phyloP scores from a whole-genome alignment of 2,797 vertebrate species.

The Falco rusticolus region DNA sequence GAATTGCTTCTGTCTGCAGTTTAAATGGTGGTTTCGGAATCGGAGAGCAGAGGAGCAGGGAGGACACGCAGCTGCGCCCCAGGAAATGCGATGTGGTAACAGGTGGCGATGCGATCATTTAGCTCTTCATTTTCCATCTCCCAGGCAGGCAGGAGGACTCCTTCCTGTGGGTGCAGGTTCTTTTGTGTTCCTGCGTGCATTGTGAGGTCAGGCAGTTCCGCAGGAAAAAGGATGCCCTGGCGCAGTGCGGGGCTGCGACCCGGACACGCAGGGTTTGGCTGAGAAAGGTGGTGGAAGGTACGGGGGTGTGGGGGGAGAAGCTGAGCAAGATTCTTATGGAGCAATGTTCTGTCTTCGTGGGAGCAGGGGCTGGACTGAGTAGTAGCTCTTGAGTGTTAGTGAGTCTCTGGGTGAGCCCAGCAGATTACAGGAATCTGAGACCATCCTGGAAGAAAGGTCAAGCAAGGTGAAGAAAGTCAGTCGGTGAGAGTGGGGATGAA shows the following conservation, averaged over 20 bases:
- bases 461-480: not conserved
- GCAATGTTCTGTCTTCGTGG: rapidly evolving
- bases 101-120: not conserved
- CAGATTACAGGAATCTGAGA: not conserved
- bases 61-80: not conserved
- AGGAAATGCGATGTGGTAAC: not conserved
- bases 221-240: not conserved
- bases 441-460: not conserved
- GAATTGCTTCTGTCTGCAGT: not conserved
- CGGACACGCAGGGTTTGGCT: not conserved
- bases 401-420: not conserved
- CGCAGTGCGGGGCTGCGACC: not conserved
- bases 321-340: not conserved
- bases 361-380: not conserved
- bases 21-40: not conserved
- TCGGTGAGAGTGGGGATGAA: not conserved
- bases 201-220: not conserved
- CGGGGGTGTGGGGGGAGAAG: not conserved
- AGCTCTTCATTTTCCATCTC: not conserved
- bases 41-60: not conserved
- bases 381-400: rapidly evolving
- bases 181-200: not conserved
- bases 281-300: not conserved
- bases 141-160: not conserved
- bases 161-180: not conserved